phyloP scores from a whole-genome alignment of 2,113 vertebrate genomes.

The Pongo pygmaeus region DNA sequence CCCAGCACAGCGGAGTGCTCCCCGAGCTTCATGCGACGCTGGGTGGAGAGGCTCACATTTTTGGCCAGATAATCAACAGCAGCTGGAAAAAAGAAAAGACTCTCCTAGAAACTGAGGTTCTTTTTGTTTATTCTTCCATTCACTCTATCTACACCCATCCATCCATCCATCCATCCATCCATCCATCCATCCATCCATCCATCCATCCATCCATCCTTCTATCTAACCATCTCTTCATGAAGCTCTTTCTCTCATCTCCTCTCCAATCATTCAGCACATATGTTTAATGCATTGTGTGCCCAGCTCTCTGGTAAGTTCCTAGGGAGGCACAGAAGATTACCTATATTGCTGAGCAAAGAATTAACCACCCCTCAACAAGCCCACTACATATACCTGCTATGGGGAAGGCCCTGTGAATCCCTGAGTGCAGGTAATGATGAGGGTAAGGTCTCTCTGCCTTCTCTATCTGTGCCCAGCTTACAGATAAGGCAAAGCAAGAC shows the following conservation, averaged over 20 bases:
- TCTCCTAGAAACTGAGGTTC: slow-evolving; percentile 18
- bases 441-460: background rate
- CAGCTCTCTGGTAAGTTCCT: background rate
- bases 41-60: slow-evolving; percentile 98
- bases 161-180: background rate
- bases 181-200: background rate
- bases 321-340: background rate
- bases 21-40: slow-evolving; percentile 98
- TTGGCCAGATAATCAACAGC: slow-evolving; percentile 99
- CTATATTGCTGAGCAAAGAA: background rate
- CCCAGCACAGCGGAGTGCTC: slow-evolving; percentile 98
- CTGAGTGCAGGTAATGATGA: background rate
- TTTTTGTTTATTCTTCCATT: background rate
- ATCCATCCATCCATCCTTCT: no score
- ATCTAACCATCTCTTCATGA: background rate
- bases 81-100: slow-evolving; percentile 76
- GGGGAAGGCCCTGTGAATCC: background rate
- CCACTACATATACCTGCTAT: background rate
- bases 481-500: background rate
- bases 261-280: background rate
- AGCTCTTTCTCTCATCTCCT: background rate
- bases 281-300: background rate
- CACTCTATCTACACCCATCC: background rate
- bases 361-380: background rate
- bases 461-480: background rate